These are phyloP conservation scores for Seira ritae DNA, from an alignment of 2,888 invertebrate genomes.

Conservation along the genomic window DNA sequence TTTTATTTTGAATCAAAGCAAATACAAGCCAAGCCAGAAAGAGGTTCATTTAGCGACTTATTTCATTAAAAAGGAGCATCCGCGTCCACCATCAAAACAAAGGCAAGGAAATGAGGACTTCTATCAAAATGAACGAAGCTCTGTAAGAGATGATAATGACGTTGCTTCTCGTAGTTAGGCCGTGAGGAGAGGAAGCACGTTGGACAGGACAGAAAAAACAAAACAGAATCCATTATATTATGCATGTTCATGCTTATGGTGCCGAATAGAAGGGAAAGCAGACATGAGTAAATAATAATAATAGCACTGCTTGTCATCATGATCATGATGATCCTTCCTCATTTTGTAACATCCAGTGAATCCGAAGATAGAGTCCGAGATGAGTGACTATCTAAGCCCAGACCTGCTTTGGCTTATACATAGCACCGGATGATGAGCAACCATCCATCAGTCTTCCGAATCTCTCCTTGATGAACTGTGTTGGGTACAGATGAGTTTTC, in stretches of 20 bases:
- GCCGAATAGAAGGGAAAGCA: no score
- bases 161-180: no score
- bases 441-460: constrained; percentile 43
- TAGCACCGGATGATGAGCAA: constrained; percentile 30
- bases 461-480: constrained; percentile 18
- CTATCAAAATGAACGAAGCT: not conserved
- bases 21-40: no score
- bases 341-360: not conserved
- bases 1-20: no score
- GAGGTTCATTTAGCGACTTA: constrained; percentile 53
- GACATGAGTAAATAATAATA: constrained; percentile 32
- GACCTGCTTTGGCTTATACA: no score
- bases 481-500: no score
- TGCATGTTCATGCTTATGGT: constrained; percentile 43
- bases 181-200: no score
- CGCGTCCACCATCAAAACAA: constrained; percentile 26
- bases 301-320: not conserved
- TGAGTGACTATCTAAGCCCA: constrained; percentile 25
- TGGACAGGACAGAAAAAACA: constrained; percentile 11
- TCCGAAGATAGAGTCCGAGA: no score
- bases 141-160: not conserved
- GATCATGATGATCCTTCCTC: not conserved
- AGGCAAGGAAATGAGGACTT: not conserved
- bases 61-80: constrained; percentile 57
- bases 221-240: constrained; percentile 14